Percentiles rank a stretch among this genome's conserved stretches.
phyloP scores from a whole-genome alignment of 2,888 invertebrate species.

The Strigamia maritima region DNA sequence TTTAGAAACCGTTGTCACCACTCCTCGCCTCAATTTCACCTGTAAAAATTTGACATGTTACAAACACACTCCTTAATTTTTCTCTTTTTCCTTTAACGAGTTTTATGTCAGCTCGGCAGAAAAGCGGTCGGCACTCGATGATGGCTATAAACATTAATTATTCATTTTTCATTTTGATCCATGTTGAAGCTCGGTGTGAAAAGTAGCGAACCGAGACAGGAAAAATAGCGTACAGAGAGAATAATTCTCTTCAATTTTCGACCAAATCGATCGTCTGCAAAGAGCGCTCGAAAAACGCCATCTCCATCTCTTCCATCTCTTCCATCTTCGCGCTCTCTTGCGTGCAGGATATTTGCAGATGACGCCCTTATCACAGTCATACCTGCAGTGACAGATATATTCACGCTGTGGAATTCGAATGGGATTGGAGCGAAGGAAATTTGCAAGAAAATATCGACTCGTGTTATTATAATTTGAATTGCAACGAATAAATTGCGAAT shows the following conservation, averaged over 20 bases:
- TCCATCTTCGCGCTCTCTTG: too few relatives aligned
- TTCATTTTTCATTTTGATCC: conserved; percentile 23
- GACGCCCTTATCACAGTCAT: conserved; percentile 26
- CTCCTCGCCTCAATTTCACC: neutral
- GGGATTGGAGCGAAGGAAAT: conserved; percentile 15
- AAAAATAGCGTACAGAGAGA: conserved; percentile 10
- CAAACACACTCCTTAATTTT: neutral
- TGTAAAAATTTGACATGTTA: neutral
- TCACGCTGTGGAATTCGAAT: conserved; percentile 9
- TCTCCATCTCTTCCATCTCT: conserved; percentile 11
- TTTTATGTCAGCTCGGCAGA: neutral
- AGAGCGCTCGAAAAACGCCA: neutral
- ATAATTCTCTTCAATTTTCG: conserved; percentile 25
- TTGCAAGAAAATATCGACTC: conserved; percentile 24
- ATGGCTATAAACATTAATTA: conserved; percentile 14
- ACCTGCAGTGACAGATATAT: conserved; percentile 26
- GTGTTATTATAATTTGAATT: conserved; percentile 9
- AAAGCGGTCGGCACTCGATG: neutral
- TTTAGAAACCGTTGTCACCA: neutral
- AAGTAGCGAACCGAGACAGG: neutral
- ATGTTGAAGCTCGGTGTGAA: neutral
- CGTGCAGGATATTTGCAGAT: conserved; percentile 6
- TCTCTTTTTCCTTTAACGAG: neutral
- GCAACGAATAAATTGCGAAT: neutral
- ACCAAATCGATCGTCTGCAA: conserved; percentile 9